Conservation (phyloP, 2,888 invertebrate species). For the Bursaphelenchus okinawaensis region DNA sequence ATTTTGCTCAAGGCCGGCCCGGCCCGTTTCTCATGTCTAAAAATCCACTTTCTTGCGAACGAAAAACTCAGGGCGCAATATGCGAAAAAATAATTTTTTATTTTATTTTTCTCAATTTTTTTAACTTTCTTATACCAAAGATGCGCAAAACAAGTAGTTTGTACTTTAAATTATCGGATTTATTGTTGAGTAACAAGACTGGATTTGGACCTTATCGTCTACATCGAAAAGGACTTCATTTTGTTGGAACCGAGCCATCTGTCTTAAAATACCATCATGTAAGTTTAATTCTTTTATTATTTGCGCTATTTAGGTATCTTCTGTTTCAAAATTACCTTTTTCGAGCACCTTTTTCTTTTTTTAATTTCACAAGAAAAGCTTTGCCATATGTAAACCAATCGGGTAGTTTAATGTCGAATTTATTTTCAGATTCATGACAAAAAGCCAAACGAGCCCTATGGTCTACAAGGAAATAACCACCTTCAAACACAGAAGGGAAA, state of each 20-base stretch:
- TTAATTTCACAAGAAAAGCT: conserved; percentile 4
- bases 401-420: conserved; percentile 1
- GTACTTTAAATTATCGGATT: not conserved
- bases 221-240: conserved; percentile 47
- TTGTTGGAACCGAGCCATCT: conserved; percentile 56
- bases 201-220: conserved; percentile 52
- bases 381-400: too few species aligned
- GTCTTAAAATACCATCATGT: conserved; percentile 53
- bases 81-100: too few species aligned
- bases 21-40: too few species aligned
- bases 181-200: conserved; percentile 37
- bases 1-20: too few species aligned
- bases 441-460: conserved; percentile 49
- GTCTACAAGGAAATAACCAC: conserved; percentile 55
- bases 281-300: too few species aligned
- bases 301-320: not conserved
- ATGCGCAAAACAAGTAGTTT: conserved; percentile 3
- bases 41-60: too few species aligned
- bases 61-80: too few species aligned
- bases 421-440: conserved; percentile 50
- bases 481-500: conserved; percentile 49
- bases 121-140: too few species aligned
- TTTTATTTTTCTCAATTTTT: too few species aligned
- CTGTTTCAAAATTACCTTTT: not conserved
- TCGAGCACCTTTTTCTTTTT: not conserved